Evolutionary conservation across 2,797 vertebrate species (phyloP), one percentile per base, ranked within the genome.

Genomic region (Galago senegalensis): DNA sequence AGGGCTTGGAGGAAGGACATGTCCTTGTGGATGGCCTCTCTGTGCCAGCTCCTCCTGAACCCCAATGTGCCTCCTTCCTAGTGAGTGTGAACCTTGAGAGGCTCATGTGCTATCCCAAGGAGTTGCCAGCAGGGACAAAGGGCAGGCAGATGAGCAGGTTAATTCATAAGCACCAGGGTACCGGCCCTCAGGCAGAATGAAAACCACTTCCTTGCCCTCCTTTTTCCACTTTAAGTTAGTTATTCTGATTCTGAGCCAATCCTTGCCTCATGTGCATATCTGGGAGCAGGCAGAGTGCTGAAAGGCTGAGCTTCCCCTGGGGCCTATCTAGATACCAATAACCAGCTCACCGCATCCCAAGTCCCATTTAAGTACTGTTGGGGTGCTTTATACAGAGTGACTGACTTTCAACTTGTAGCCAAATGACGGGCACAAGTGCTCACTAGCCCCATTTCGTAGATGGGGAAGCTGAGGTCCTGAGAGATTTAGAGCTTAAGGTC

Each of bases 361-460:
- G 67, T 20, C 7, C 40, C 0, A 0, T 31, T 40, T 18, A 60
- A 61, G 34, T 40, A 27, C 76, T 5, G 0, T 16, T 6, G 0
- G 10, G 21, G 13, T n/a, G 40, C 31, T 40, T 53, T 69, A 29
- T 23, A 14, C 9, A 10, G 23, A 23, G 23, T 21, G 37, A 18
- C 43, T 37, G 61, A 67, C 75, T 76, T 60, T 58, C 31, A 67
- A 23, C n/a, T 43, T 43, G 40, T 10, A 49, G 75, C 21, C 1
- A 5, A 5, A 31, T 27, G 21, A 1, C 1, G 13, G 34, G 29
- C n/a, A 82, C 87, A 70, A 43, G 69, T 0, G 0, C 27, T 34
- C 3, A 0, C 17, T 61, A 58, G 67, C 34, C 29, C 84, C 72
- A 31, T 61, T 63, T 80, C 60, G 29, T 3, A 58, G 86, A 31